Base-by-base conservation (phyloP, 2,113 vertebrate genomes). In the Mungos mungo region DNA sequence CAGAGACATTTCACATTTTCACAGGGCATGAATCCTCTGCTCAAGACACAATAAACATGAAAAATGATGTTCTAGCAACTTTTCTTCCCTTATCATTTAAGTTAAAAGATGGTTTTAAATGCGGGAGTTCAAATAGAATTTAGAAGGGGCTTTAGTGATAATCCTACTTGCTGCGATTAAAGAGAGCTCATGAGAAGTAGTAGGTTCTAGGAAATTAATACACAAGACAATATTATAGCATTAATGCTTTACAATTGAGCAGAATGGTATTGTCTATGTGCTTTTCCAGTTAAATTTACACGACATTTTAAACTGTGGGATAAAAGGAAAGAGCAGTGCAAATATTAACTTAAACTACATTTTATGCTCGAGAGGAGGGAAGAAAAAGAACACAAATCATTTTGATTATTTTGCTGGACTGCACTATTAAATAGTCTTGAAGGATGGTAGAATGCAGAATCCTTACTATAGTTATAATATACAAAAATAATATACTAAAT, bases 81-180 rank as follows among this genome's bases (percentile, higher is more conserved):
- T 95, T 92, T 74, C n/a, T 92, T 89, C 38, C 31, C 3, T 88
- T 41, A 79, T 60, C 9, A 12, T 85, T 93, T 93, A 65, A 79
- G 52, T 87, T 96, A 93, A 93, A 93, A 93, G 3, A 15, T 50
- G 54, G 35, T 88, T 91, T 95, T 81, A 88, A 83, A 89, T 81
- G 47, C 41, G 68, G 33, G 83, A 38, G 21, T 77, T 93, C 31
- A 66, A 93, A 91, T 68, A 90, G 69, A 88, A 79, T 91, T 87
- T 7, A 16, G 45, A 91, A 93, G 47, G 4, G 27, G 13, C 31
- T 93, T 72, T 79, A 83, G 45, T 57, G 31, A 4, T 50, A 79
- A 88, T 7, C 12, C 18, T 3, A 13, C 35, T 88, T 90, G 25
- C 41, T 35, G 38, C 2, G 35, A 84, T 52, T 66, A 57, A 91